Evolutionary conservation across 2,888 invertebrate genomes (phyloP).

Genomic region (Drosophila meridionalis): DNA sequence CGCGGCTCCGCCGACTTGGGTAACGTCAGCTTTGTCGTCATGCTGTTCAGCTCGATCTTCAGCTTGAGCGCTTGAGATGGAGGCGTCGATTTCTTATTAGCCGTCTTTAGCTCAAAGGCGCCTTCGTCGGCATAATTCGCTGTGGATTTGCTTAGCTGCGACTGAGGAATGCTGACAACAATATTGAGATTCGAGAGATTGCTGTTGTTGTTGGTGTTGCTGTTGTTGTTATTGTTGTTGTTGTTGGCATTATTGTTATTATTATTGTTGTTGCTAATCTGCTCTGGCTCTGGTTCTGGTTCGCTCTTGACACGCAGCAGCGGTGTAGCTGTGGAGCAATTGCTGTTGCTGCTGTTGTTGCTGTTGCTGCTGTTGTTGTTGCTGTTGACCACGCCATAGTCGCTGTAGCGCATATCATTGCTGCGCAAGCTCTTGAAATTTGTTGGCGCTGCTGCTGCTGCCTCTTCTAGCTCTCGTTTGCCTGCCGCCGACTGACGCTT

Average conservation of each 20-base stretch:
- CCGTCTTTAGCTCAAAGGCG: conserved; percentile 83
- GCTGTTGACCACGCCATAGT: conserved; percentile 66
- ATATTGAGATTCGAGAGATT: conserved; percentile 78
- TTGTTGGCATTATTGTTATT: background rate
- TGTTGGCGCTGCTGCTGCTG: conserved; percentile 61
- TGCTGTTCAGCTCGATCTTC: conserved; percentile 82
- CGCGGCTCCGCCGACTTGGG: conserved; percentile 80
- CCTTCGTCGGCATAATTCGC: conserved; percentile 73
- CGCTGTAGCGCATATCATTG: conserved; percentile 84
- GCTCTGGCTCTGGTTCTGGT: conserved; percentile 40
- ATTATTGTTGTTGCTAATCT: conserved; percentile 1
- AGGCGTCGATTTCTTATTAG: conserved; percentile 74
- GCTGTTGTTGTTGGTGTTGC: conserved; percentile 59
- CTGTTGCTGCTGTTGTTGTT: background rate
- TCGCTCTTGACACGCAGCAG: conserved; percentile 58
- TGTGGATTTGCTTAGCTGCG: conserved; percentile 75
- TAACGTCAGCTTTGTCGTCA: conserved; percentile 81
- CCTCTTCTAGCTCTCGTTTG: conserved; percentile 49
- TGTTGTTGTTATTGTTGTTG: conserved; percentile 40
- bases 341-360: background rate
- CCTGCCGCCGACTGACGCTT: conserved; percentile 44
- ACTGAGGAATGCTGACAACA: conserved; percentile 84
- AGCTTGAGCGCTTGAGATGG: conserved; percentile 75
- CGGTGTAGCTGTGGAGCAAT: background rate
- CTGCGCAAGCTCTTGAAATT: conserved; percentile 84